Conservation (phyloP, 1,140 invertebrate species). For the Apis cerana region DNA sequence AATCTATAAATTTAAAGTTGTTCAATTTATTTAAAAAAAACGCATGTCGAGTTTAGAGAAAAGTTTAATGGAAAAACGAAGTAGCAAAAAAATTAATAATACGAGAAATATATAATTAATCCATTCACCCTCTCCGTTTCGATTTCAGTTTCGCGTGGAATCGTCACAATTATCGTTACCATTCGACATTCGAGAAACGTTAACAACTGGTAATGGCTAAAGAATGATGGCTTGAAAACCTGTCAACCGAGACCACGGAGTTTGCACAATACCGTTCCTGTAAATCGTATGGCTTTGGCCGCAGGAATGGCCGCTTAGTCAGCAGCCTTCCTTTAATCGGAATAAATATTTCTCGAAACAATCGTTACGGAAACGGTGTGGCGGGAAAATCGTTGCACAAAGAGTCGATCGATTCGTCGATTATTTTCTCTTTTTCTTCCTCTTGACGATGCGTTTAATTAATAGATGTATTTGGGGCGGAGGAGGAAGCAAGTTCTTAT, state of each 20-base stretch:
- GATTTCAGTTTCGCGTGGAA: slow-evolving; percentile 47
- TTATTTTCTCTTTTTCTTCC: not conserved
- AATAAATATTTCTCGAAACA: slow-evolving; percentile 56
- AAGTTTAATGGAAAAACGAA: too few species aligned
- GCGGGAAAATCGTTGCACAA: slow-evolving; percentile 13
- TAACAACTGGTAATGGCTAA: slow-evolving; percentile 52
- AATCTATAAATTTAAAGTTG: too few species aligned
- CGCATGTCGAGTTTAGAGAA: too few species aligned
- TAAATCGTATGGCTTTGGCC: slow-evolving; percentile 55
- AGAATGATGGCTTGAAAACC: slow-evolving; percentile 60
- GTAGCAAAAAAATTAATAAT: too few species aligned
- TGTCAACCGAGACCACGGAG: slow-evolving; percentile 62
- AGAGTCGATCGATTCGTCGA: not conserved
- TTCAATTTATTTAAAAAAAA: too few species aligned
- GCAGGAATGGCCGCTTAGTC: slow-evolving; percentile 59
- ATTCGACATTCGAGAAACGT: slow-evolving; percentile 44
- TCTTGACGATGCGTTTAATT: not conserved
- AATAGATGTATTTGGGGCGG: not conserved
- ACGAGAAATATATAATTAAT: too few species aligned
- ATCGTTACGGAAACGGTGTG: slow-evolving; percentile 12
- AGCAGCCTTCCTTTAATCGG: slow-evolving; percentile 56
- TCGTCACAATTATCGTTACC: slow-evolving; percentile 47
- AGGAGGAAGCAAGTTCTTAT: not conserved
- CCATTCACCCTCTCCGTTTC: slow-evolving; percentile 5
- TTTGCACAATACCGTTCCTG: slow-evolving; percentile 57